phyloP scores from a whole-genome alignment of 1,140 invertebrate species.

The Philopotamus ludificatus region DNA sequence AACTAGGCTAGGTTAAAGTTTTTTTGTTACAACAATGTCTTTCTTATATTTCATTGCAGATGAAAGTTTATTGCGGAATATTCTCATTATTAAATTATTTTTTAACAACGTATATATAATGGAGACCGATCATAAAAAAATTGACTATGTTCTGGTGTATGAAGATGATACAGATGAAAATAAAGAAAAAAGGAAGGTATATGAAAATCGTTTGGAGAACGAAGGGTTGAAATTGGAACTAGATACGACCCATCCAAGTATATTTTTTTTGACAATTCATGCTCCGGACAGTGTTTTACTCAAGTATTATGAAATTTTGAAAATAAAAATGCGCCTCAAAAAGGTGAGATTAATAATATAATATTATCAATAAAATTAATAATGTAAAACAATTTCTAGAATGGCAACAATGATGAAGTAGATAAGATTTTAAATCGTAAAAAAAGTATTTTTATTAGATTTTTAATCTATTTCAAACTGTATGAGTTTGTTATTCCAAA shows the following conservation, averaged over 20 bases:
- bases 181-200: slow-evolving; percentile 55
- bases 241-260: slow-evolving; percentile 57
- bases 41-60: too few relatives aligned
- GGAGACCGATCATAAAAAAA: slow-evolving; percentile 52
- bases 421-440: slow-evolving; percentile 34
- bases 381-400: slow-evolving; percentile 9
- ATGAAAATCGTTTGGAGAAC: slow-evolving; percentile 61
- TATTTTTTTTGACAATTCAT: slow-evolving; percentile 73
- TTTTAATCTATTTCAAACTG: slow-evolving; percentile 1
- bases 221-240: slow-evolving; percentile 64
- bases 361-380: background rate
- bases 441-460: too few relatives aligned
- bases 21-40: too few relatives aligned
- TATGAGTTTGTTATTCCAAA: slow-evolving; percentile 51
- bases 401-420: slow-evolving; percentile 20
- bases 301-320: slow-evolving; percentile 83
- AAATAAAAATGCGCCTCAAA: slow-evolving; percentile 86
- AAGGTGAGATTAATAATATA: slow-evolving; percentile 52
- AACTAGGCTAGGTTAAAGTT: too few relatives aligned
- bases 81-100: too few relatives aligned
- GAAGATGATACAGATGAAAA: slow-evolving; percentile 46
- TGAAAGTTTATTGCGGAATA: too few relatives aligned
- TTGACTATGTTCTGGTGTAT: slow-evolving; percentile 71
- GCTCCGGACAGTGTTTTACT: slow-evolving; percentile 76
- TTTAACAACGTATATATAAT: too few relatives aligned